phyloP scores from a whole-genome alignment of 2,113 vertebrate genomes.

The Anser cygnoides region DNA sequence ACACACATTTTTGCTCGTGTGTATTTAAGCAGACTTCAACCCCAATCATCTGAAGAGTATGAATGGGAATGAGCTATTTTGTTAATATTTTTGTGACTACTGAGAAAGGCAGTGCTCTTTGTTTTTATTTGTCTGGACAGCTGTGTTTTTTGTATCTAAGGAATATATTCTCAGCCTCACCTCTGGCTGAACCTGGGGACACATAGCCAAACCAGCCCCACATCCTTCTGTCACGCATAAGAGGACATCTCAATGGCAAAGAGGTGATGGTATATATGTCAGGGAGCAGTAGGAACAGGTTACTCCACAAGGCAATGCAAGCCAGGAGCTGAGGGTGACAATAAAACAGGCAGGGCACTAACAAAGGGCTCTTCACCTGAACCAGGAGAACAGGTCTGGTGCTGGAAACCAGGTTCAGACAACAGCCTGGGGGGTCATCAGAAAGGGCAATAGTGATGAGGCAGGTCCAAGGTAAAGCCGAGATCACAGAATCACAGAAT shows the following conservation, averaged over 20 bases:
- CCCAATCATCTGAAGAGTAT: neutral
- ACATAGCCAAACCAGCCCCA: neutral
- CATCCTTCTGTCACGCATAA: neutral
- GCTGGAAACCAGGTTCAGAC: neutral
- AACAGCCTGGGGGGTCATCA: neutral
- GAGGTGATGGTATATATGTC: neutral
- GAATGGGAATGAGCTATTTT: neutral
- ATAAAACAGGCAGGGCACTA: neutral
- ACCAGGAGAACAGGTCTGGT: neutral
- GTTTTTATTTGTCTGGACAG: conserved; percentile 2
- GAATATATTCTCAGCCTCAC: neutral
- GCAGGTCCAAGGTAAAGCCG: too few relatives aligned
- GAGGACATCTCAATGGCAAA: neutral
- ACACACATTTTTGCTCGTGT: neutral
- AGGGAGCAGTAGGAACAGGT: neutral
- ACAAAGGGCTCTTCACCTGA: neutral
- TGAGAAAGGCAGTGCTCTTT: neutral
- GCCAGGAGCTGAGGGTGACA: neutral
- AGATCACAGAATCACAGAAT: too few relatives aligned
- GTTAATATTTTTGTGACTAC: neutral
- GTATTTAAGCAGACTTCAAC: neutral
- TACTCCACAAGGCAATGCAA: neutral
- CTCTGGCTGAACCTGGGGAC: neutral
- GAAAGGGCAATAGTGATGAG: neutral
- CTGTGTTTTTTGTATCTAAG: neutral